Evolutionary conservation across 2,113 vertebrate genomes (phyloP).

Genomic region (Phyllostomus discolor): DNA sequence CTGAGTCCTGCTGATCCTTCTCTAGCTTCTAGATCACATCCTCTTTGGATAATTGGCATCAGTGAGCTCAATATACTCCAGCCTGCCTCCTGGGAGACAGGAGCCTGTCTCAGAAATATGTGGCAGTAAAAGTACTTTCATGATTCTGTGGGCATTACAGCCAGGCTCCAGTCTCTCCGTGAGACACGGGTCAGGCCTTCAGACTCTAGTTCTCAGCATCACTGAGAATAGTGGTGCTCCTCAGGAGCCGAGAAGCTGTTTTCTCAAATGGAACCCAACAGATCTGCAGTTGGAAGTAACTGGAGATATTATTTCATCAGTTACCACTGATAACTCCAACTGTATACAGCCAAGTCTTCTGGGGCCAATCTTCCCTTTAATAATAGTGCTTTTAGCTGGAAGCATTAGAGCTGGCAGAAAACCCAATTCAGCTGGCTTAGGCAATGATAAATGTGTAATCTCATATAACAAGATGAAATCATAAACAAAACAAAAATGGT

Average conservation of each 20-base stretch:
- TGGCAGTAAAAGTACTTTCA: neutral
- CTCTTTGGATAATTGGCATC: neutral
- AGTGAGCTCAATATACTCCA: neutral
- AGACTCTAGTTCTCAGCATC: neutral
- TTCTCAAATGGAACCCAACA: neutral
- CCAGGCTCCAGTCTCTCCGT: neutral
- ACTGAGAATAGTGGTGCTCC: neutral
- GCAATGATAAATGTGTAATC: neutral
- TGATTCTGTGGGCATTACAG: neutral
- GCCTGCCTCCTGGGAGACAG: neutral
- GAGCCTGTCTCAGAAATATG: neutral
- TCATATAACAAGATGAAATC: neutral
- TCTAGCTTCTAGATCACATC: neutral
- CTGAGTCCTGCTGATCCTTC: neutral
- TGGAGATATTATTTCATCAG: neutral
- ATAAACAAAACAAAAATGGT: neutral
- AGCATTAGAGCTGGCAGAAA: neutral
- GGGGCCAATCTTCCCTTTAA: neutral
- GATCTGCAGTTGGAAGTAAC: neutral
- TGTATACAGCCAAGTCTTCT: neutral
- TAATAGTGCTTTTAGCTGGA: neutral
- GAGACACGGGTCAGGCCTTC: neutral
- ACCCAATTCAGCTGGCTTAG: neutral
- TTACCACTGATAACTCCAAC: neutral
- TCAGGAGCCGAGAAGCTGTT: neutral